Evolutionary conservation across 1,140 invertebrate genomes (phyloP), one percentile per base, ranked within the genome.

Genomic region (Prorops nasuta): DNA sequence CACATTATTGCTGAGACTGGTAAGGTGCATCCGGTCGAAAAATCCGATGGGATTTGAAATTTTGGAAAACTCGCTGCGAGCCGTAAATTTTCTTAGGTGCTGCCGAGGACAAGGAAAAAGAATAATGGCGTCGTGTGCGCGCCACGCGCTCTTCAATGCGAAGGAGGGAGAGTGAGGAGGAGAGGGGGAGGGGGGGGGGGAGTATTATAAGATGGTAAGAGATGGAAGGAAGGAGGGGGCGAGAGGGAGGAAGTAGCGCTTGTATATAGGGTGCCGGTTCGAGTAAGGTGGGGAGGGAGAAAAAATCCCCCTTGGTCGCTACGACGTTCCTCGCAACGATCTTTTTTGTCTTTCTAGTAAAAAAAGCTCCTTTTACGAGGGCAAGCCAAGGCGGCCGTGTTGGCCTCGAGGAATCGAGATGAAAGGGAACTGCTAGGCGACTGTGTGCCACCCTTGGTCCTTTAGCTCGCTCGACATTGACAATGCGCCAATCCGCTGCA

Each of bases 121-220:
- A 50, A 43, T 39, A 50, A 50, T 50, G 45, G 51, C 41, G 60
- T 55, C 56, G 60, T 56, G 57, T 63, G 60, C 57, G 49, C 21
- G 50, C 54, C 56, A 63, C 60, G 60, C 60, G 60, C 55, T 55
- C 50, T 39, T 15, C 22, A 28, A 38, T 21, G 22, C 38, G 9
- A 10, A 36, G 9, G 38, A 22, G 18, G 45, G 35, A 14, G 18
- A 18, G 17, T 17, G 10, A 7, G 31, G 14, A 22, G 24, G 31
- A 14, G 31, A 16, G 31, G 7, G 21, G 12, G 20, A 31, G 18
- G 31, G 41, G 31, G 18, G 16, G 18, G 21, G 31, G 16, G 24
- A 28, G 35, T 34, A 17, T n/a, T n/a, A n/a, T n/a, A n/a, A n/a
- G n/a, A n/a, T n/a, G n/a, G n/a, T n/a, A n/a, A n/a, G n/a, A n/a